Percentiles rank a stretch among this genome's conserved stretches.
phyloP scores from a whole-genome alignment of 2,797 vertebrate genomes.

The Myotis vivesi region DNA sequence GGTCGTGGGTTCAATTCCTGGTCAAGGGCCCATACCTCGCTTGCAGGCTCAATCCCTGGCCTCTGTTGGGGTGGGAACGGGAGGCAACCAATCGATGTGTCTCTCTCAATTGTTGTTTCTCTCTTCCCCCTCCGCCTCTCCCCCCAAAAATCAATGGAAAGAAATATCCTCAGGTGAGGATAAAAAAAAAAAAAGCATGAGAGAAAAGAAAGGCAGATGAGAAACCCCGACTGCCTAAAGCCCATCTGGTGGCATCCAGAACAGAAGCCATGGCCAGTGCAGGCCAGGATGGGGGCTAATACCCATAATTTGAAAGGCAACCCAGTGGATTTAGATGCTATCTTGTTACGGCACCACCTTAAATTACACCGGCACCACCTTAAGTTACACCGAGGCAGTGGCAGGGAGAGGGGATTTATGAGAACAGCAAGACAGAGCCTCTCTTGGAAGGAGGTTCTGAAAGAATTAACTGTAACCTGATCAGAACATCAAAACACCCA shows the following conservation, averaged over 20 bases:
- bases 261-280: neutral
- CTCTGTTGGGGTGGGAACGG: too few species aligned
- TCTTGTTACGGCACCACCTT: constrained; percentile 22
- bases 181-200: neutral
- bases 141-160: too few species aligned
- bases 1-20: too few species aligned
- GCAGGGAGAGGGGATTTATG: neutral
- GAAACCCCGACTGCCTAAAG: neutral
- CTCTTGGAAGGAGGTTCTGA: neutral
- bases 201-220: neutral
- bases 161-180: too few species aligned
- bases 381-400: neutral
- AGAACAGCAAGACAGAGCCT: neutral
- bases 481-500: neutral
- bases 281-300: neutral
- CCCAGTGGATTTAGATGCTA: neutral
- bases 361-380: neutral
- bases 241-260: neutral
- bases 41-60: too few species aligned
- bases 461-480: constrained; percentile 22
- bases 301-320: neutral
- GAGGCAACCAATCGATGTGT: too few species aligned
- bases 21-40: too few species aligned
- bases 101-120: too few species aligned
- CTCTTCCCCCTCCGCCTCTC: too few species aligned